Percentiles rank a stretch among this genome's conserved stretches.
Conservation (phyloP, 2,888 invertebrate species). For the Habrosyne pyritoides region DNA sequence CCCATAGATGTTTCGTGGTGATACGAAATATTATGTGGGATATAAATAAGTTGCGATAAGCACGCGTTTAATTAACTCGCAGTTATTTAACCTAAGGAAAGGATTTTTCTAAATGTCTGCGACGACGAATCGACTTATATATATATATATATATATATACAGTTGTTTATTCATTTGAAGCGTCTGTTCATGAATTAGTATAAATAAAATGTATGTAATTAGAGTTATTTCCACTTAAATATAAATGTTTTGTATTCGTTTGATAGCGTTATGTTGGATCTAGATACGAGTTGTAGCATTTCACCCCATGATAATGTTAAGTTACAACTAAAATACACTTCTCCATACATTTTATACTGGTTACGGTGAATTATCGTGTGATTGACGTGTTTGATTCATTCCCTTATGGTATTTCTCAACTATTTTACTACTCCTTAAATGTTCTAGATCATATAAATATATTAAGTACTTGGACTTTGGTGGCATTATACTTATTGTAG, state of each 20-base stretch:
- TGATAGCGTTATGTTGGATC: conserved; percentile 61
- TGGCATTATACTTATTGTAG: conserved; percentile 43
- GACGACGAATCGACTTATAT: conserved; percentile 6
- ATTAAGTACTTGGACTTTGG: conserved; percentile 52
- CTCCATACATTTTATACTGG: conserved; percentile 43
- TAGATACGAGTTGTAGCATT: conserved; percentile 52
- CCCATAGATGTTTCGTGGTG: neutral
- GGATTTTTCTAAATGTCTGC: neutral
- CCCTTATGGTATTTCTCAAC: conserved; percentile 40
- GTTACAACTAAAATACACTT: conserved; percentile 38
- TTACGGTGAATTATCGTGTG: conserved; percentile 40
- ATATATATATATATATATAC: conserved; percentile 30
- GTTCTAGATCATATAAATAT: conserved; percentile 84
- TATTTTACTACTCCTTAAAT: conserved; percentile 67
- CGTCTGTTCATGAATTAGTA: conserved; percentile 68
- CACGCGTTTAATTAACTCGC: neutral
- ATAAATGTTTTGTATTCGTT: conserved; percentile 66
- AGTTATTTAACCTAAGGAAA: neutral
- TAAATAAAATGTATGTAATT: conserved; percentile 71
- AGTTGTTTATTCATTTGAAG: conserved; percentile 49
- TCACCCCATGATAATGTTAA: conserved; percentile 36
- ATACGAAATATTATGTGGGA: neutral
- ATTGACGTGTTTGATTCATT: conserved; percentile 30
- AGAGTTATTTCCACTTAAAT: conserved; percentile 69
- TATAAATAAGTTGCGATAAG: neutral